Percentiles rank a stretch among this genome's conserved stretches.
These are phyloP conservation scores for Fragum sueziense DNA, from an alignment of 2,888 invertebrate species.

Conservation along the genomic window DNA sequence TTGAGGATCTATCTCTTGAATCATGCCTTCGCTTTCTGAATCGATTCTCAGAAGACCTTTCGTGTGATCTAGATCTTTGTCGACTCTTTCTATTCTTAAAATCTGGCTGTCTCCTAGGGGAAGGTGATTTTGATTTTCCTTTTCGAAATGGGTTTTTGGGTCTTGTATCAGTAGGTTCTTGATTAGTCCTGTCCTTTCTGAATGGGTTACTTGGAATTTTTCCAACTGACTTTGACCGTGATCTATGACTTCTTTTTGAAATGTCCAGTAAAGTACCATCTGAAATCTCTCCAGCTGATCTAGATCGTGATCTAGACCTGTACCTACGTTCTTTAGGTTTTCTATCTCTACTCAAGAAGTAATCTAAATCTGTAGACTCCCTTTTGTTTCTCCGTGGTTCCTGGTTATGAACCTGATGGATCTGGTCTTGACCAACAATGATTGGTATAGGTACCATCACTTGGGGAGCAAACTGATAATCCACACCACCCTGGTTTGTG, in stretches of 20 bases:
- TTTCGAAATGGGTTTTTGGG: slow-evolving; percentile 15
- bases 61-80: slow-evolving; percentile 13
- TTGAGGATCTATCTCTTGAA: neutral
- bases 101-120: neutral
- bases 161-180: neutral
- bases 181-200: neutral
- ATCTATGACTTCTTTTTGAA: slow-evolving; percentile 10
- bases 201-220: neutral
- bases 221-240: slow-evolving; percentile 10
- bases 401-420: neutral
- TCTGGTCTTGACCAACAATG: slow-evolving; percentile 28
- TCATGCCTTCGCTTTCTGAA: slow-evolving; percentile 8
- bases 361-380: slow-evolving; percentile 4
- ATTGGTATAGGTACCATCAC: slow-evolving; percentile 45
- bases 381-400: neutral
- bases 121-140: slow-evolving; percentile 4
- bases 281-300: neutral
- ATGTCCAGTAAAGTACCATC: neutral
- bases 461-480: slow-evolving; percentile 29
- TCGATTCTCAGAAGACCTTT: neutral
- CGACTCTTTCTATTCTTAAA: neutral
- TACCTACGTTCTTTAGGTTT: neutral
- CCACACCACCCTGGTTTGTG: neutral
- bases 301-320: slow-evolving; percentile 9
- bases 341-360: slow-evolving; percentile 5